Conservation (phyloP, 2,113 vertebrate species). For the Anser cygnoides region DNA sequence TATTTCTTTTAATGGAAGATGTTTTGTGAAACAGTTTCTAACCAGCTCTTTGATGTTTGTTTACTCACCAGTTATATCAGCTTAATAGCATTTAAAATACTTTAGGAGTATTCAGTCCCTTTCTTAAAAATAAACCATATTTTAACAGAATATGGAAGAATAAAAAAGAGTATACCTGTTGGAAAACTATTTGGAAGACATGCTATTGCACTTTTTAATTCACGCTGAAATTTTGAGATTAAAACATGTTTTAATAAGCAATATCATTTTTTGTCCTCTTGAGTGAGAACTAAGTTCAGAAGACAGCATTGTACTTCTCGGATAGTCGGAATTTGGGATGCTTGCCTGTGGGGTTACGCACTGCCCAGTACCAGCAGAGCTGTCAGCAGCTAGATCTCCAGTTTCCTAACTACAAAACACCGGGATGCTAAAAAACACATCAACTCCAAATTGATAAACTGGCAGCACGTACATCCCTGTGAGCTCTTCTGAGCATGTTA, state of each 20-base stretch:
- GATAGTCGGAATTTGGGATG: neutral
- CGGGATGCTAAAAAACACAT: neutral
- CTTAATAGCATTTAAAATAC: neutral
- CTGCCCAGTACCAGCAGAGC: neutral
- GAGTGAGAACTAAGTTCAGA: neutral
- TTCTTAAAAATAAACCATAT: neutral
- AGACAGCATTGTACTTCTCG: neutral
- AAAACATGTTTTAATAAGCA: neutral
- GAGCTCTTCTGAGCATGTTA: neutral
- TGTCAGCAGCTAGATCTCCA: neutral
- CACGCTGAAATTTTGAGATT: neutral
- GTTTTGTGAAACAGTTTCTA: neutral
- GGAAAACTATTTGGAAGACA: neutral
- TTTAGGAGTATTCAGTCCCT: neutral
- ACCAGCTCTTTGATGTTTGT: neutral
- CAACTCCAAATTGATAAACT: neutral
- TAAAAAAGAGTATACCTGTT: neutral
- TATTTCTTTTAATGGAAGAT: neutral
- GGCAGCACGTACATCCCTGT: neutral
- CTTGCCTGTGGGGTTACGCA: neutral
- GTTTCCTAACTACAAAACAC: neutral
- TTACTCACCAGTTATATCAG: neutral
- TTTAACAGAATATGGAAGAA: neutral
- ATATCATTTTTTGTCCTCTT: neutral
- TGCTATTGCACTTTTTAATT: neutral